Base-by-base conservation (phyloP, 2,888 invertebrate genomes). In the Panopea generosa region DNA sequence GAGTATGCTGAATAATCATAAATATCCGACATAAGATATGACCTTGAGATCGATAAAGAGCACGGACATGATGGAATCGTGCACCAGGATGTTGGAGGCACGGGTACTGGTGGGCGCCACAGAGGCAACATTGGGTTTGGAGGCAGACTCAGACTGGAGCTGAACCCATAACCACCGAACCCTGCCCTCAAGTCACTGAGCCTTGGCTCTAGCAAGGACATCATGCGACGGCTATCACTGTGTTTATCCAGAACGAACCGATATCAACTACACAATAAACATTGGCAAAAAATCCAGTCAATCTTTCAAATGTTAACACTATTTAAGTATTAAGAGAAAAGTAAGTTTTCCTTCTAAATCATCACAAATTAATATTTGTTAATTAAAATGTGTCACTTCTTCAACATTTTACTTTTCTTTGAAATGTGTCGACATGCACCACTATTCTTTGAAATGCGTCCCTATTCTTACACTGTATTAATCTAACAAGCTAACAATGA, bases 31-130 rank as follows among this genome's bases (percentile, higher is more conserved):
- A 78, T 59, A 16, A 73, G 43, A 29, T 71, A 70, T 27, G 78
- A 67, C 26, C 78, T 52, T 9, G 63, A 67, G 47, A 73, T 2
- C 2, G 82, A 65, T 33, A 84, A 40, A 9, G 74, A 62, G 63
- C 85, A 85, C 7, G 76, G 79, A 43, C 85, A 85, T 33, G 74
- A 62, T 18, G 80, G 79, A 50, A 72, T 76, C 7, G 70, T 77
- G 40, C 85, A 85, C 77, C 77, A 82, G 1, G 78, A 62, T 27
- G 74, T 56, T 14, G 82, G 70, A 0, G 83, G 74, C 45, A 62
- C 63, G 2, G 79, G 74, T 4, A 45, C 9, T n/a, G 75, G 65
- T 29, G 79, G 73, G 18, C 83, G 66, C 85, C 84, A 85, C 26
- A 84, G 38, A 26, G 84, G 85, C 40, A 83, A 49, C 65, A 77